A percentile compares a stretch with the other conserved stretches of the same genome.
Evolutionary conservation across 2,797 vertebrate genomes (phyloP).

Genomic region (Synaphobranchus kaupii): DNA sequence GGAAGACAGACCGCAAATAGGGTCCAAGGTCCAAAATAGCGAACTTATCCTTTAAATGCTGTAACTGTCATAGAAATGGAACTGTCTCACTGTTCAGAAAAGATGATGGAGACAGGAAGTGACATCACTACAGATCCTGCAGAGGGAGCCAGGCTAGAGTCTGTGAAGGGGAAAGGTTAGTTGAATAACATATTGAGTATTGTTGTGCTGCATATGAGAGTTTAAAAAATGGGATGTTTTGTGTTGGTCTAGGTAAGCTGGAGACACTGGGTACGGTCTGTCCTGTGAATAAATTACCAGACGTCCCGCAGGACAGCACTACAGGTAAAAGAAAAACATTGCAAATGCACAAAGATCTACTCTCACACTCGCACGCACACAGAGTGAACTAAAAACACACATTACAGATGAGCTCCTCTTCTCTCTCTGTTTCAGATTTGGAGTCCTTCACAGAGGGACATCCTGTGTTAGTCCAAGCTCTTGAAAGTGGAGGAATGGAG

Average conservation of each 20-base stretch:
- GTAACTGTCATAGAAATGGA: not conserved
- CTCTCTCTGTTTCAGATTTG: not conserved
- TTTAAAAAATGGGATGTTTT: constrained; percentile 16
- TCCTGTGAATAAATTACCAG: constrained; percentile 45
- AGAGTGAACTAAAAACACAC: not conserved
- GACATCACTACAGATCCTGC: constrained; percentile 21
- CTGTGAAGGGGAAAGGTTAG: constrained; percentile 40
- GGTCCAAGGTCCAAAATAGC: too few species aligned
- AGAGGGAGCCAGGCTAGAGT: constrained; percentile 9
- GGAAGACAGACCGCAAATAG: too few species aligned
- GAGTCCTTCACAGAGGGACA: constrained; percentile 44
- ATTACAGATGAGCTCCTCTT: not conserved
- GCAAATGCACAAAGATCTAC: not conserved
- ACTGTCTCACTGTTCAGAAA: constrained; percentile 35
- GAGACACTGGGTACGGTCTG: constrained; percentile 54
- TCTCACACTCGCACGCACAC: not conserved
- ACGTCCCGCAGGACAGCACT: constrained; percentile 43
- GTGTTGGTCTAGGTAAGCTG: constrained; percentile 49
- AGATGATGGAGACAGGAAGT: constrained; percentile 36
- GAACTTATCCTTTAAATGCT: too few species aligned
- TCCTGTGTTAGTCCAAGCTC: constrained; percentile 45
- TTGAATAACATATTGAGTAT: not conserved
- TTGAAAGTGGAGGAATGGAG: constrained; percentile 34
- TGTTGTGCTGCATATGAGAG: not conserved
- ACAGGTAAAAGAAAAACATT: constrained; percentile 38